Evolutionary conservation across 2,113 vertebrate genomes (phyloP).

Genomic region (Puffinus mauretanicus): DNA sequence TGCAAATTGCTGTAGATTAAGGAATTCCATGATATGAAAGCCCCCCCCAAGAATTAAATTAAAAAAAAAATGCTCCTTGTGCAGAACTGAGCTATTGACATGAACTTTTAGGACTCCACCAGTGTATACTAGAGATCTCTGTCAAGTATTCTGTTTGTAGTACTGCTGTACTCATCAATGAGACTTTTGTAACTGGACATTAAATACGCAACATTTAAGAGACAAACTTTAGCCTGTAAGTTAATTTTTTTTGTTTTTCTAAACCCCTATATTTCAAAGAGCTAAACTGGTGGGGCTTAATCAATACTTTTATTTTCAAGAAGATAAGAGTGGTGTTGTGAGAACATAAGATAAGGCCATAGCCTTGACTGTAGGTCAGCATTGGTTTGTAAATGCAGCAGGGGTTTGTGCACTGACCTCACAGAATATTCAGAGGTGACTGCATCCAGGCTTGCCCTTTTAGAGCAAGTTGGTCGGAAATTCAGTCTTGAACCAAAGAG

Average conservation of each 20-base stretch:
- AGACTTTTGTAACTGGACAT: background rate
- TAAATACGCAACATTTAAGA: background rate
- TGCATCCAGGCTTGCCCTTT: background rate
- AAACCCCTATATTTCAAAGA: background rate
- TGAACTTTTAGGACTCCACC: background rate
- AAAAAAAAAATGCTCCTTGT: background rate
- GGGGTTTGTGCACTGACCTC: background rate
- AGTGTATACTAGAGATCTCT: background rate
- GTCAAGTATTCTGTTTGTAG: background rate
- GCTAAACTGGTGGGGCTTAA: background rate
- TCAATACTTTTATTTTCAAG: background rate
- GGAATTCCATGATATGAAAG: background rate
- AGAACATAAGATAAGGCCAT: background rate
- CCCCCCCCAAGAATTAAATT: accelerated
- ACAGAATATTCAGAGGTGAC: background rate
- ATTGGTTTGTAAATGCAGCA: background rate
- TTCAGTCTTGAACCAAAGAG: slow-evolving; percentile 15
- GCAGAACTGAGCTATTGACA: background rate
- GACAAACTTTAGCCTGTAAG: background rate
- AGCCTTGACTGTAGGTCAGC: background rate
- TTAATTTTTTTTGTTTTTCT: background rate
- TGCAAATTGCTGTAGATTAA: background rate
- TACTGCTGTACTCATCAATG: background rate
- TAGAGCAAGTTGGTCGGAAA: background rate
- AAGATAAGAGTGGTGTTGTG: background rate